Evolutionary conservation across 2,888 invertebrate species (phyloP), one percentile per base, ranked within the genome.

Genomic region (Seira ritae): DNA sequence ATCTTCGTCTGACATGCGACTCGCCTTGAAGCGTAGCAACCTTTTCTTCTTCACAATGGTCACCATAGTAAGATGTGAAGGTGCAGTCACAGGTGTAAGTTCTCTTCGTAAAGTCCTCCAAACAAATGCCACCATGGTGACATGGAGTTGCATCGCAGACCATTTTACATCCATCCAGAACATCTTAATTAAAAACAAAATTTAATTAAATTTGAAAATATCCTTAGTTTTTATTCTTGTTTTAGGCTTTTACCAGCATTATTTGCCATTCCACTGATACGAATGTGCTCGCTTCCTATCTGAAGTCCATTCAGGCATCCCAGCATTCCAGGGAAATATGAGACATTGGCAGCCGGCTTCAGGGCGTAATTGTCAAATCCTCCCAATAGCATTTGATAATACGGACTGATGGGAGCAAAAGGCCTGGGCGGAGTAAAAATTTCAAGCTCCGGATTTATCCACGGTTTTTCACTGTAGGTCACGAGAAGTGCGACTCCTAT

Each of bases 1-100:
- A 96, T 22, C 95, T 95, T 69, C 96, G 92, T 90, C 95, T 95
- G 55, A 97, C 91, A 84, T 95, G 94, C 19, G 96, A 96, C 90
- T 96, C 96, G 0, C 97, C 97, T 88, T 95, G 95, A 88, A 97
- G 97, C 89, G 96, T 96, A 0, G 96, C 97, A 0, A 96, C 97
- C 90, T 96, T 96, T 90, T 97, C 96, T 87, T 96, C 96, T 87
- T 95, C 94, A 90, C 97, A 97, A 89, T 94, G 94, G 89, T 96
- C 96, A 15, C 97, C 97, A 88, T 96, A 95, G 90, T 97, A 97
- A 80, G 97, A 97, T 0, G 97, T 97, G 84, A 95, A 93, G 89
- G 96, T 96, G 89, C 97, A 97, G 87, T 97, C 94, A 90, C 98
- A 98, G 10, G 95, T 94, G 87, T 96, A 96, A 86, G 95, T 95